Percentiles rank a stretch among this genome's conserved stretches.
These are phyloP conservation scores for Rutilus rutilus DNA, from an alignment of 2,113 vertebrate species.

Conservation along the genomic window DNA sequence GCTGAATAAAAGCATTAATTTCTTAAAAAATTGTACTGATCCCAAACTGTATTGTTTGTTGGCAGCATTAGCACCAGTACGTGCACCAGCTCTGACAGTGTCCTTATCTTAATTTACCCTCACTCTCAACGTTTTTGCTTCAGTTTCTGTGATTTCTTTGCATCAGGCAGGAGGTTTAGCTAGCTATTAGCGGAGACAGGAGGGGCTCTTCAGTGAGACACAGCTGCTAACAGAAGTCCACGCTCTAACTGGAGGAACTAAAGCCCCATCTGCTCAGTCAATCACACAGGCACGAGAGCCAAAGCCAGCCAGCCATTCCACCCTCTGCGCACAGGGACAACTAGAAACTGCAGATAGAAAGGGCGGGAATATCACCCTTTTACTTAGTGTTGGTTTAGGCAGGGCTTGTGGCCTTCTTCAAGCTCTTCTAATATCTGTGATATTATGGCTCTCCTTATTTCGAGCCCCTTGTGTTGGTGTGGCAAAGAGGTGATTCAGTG, in stretches of 20 bases:
- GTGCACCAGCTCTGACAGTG: neutral
- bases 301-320: conserved; percentile 41
- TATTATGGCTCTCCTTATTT: conserved; percentile 54
- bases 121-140: neutral
- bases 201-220: conserved; percentile 20
- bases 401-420: conserved; percentile 56
- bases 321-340: neutral
- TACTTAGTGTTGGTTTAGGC: neutral
- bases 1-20: neutral
- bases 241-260: conserved; percentile 37
- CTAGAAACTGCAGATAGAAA: conserved; percentile 1
- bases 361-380: neutral
- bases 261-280: conserved; percentile 61
- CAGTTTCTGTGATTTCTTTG: conserved; percentile 7
- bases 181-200: neutral
- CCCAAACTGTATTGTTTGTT: no score
- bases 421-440: conserved; percentile 62
- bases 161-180: neutral
- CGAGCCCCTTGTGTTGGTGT: conserved; percentile 71
- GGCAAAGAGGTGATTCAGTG: conserved; percentile 73
- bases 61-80: no score
- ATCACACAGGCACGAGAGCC: conserved; percentile 58
- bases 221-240: conserved; percentile 42
- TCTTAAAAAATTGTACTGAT: no score
- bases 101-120: neutral